Percentiles rank a stretch among this genome's conserved stretches.
Evolutionary conservation across 1,140 invertebrate species (phyloP).

Genomic region (Eriosoma lanigerum): DNA sequence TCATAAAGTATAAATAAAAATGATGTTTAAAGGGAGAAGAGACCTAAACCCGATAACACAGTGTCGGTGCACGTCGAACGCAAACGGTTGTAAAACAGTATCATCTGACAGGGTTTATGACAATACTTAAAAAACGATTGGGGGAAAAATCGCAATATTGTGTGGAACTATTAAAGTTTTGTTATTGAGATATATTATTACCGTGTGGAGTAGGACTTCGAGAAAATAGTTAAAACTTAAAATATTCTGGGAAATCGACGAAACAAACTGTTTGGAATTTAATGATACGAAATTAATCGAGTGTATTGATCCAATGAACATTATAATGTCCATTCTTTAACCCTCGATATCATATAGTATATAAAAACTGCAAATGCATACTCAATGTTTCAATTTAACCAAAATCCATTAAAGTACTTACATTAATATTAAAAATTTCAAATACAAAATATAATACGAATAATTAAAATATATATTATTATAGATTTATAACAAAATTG

Average conservation of each 20-base stretch:
- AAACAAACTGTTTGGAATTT: background rate
- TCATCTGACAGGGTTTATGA: background rate
- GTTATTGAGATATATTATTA: background rate
- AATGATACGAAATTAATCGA: conserved; percentile 38
- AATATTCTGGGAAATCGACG: conserved; percentile 1
- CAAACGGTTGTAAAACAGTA: conserved; percentile 13
- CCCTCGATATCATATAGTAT: background rate
- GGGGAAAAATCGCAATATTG: conserved; percentile 8
- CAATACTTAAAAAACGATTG: background rate
- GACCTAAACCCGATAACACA: background rate
- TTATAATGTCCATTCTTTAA: background rate
- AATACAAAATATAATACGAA: no score
- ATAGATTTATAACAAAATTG: no score
- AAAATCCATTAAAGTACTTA: no score
- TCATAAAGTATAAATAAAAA: background rate
- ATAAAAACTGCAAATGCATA: background rate
- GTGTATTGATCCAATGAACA: background rate
- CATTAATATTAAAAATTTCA: no score
- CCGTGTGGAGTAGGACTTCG: background rate
- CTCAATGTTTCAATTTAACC: no score
- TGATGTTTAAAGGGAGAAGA: background rate
- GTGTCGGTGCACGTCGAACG: background rate
- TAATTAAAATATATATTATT: no score
- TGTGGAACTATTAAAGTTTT: conserved; percentile 24
- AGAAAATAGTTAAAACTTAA: conserved; percentile 29